Conservation (phyloP, 2,113 vertebrate genomes). For the Pipa parva region DNA sequence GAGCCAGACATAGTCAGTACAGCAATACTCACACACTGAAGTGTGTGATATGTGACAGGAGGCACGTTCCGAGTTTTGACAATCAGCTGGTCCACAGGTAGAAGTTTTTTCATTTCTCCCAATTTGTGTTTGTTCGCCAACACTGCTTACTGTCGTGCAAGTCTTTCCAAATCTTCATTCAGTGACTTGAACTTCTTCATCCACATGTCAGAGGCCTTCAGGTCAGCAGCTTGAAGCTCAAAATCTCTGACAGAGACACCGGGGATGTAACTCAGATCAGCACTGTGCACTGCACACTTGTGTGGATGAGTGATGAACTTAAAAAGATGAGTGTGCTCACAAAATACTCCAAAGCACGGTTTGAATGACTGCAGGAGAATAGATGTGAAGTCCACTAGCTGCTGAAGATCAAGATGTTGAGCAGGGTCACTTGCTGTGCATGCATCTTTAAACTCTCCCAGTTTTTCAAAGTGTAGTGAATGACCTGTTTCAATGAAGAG, state of each 20-base stretch:
- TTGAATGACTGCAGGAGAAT: too few species aligned
- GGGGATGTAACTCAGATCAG: neutral
- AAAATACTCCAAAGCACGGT: neutral
- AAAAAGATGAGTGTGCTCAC: neutral
- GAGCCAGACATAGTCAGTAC: constrained; percentile 45
- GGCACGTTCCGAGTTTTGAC: constrained; percentile 42
- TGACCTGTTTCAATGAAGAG: constrained; percentile 1
- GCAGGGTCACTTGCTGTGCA: constrained; percentile 38
- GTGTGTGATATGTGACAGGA: constrained; percentile 39
- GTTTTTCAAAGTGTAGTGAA: constrained; percentile 3
- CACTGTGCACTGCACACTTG: neutral
- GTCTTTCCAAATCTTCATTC: constrained; percentile 36
- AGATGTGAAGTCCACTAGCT: too few species aligned
- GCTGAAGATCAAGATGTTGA: constrained; percentile 6
- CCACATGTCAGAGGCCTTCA: constrained; percentile 35
- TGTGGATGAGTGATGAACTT: neutral
- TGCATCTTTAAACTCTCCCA: constrained; percentile 26
- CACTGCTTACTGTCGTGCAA: constrained; percentile 31
- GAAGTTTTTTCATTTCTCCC: constrained; percentile 42
- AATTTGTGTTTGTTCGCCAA: constrained; percentile 38
- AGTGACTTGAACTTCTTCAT: constrained; percentile 31
- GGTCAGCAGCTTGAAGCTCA: constrained; percentile 36
- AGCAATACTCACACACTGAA: constrained; percentile 42
- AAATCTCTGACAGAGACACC: constrained; percentile 1
- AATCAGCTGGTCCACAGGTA: constrained; percentile 27